Percentiles rank a stretch among this genome's conserved stretches.
phyloP scores from a whole-genome alignment of 1,140 invertebrate species.

The Aporrectodea caliginosa region DNA sequence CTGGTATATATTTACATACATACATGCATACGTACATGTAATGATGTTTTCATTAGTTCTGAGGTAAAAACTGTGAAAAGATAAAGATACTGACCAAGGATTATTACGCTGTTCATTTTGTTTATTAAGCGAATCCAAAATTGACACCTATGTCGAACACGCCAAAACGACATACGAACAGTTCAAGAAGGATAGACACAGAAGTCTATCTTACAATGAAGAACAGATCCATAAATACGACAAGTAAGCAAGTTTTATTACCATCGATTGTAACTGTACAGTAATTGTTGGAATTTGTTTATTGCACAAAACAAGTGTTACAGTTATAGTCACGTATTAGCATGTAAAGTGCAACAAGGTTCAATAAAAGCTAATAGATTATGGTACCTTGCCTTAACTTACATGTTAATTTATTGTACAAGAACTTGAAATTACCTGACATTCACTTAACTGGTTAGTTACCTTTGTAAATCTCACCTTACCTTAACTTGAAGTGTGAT shows the following conservation, averaged over 20 bases:
- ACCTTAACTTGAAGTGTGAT: too few relatives aligned
- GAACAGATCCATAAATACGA: neutral
- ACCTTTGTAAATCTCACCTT: too few relatives aligned
- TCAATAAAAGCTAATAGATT: neutral
- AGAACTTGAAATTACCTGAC: too few relatives aligned
- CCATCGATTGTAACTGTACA: neutral
- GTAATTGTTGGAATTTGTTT: neutral
- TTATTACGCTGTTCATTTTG: too few relatives aligned
- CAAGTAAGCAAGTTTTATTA: neutral
- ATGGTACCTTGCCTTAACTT: neutral
- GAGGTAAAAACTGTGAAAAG: too few relatives aligned
- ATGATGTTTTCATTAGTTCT: too few relatives aligned
- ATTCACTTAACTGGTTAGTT: too few relatives aligned
- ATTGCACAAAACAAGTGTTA: neutral
- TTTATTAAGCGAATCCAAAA: neutral
- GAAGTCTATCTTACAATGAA: neutral
- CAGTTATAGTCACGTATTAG: neutral
- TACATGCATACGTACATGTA: too few relatives aligned
- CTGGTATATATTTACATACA: too few relatives aligned
- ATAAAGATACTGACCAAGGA: too few relatives aligned
- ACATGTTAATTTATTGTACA: neutral
- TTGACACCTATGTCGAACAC: neutral
- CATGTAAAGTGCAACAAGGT: neutral
- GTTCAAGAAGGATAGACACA: neutral
- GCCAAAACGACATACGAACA: neutral